Conservation (phyloP, 1,140 invertebrate species). For the Hesperophylax magnus region DNA sequence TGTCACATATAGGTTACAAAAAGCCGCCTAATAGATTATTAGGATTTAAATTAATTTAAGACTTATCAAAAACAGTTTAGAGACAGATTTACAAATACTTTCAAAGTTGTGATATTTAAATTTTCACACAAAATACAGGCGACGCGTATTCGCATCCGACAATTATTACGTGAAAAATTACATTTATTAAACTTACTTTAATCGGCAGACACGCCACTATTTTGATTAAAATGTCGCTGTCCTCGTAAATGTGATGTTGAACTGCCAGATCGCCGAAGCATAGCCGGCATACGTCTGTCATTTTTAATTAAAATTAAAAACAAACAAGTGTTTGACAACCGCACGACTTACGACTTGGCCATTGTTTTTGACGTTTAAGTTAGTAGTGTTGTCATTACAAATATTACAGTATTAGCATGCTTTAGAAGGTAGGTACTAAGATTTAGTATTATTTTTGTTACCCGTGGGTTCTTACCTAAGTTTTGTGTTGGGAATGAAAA, state of each 20-base stretch:
- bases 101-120: conserved; percentile 20
- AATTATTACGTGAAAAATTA: conserved; percentile 7
- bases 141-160: conserved; percentile 9
- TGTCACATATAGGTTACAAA: neutral
- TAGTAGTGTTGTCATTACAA: too few relatives aligned
- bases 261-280: conserved; percentile 34
- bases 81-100: neutral
- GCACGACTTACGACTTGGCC: conserved; percentile 25
- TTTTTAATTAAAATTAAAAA: conserved; percentile 21
- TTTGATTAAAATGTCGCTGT: conserved; percentile 19
- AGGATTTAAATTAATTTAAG: neutral
- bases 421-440: too few relatives aligned
- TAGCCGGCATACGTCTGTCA: conserved; percentile 39
- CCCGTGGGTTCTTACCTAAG: too few relatives aligned
- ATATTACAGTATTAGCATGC: too few relatives aligned
- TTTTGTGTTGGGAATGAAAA: too few relatives aligned
- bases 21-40: neutral
- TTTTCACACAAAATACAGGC: conserved; percentile 18
- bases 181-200: conserved; percentile 30
- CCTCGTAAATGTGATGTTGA: conserved; percentile 33
- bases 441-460: too few relatives aligned
- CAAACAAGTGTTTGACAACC: conserved; percentile 37
- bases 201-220: conserved; percentile 34
- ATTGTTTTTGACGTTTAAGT: conserved; percentile 15
- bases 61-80: neutral